Percentiles rank a stretch among this genome's conserved stretches.
Evolutionary conservation across 2,113 vertebrate genomes (phyloP).

Genomic region (Antidorcas marsupialis): DNA sequence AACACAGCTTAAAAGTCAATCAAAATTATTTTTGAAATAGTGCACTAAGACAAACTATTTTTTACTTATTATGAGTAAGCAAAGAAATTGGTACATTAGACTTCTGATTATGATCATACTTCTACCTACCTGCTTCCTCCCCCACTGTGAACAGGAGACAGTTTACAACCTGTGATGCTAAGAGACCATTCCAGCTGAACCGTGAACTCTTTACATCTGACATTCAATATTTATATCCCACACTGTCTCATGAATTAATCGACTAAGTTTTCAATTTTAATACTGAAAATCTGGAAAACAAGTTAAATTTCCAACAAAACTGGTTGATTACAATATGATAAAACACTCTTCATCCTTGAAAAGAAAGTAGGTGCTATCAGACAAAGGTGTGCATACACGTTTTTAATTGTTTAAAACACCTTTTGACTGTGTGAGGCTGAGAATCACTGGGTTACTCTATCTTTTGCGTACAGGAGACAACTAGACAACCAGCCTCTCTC

Average conservation of each 20-base stretch:
- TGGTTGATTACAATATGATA: neutral
- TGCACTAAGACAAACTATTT: neutral
- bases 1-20: neutral
- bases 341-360: neutral
- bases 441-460: neutral
- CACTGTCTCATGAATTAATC: neutral
- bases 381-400: neutral
- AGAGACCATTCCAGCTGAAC: neutral
- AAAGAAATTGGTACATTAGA: neutral
- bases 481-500: neutral
- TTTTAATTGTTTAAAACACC: neutral
- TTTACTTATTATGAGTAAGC: neutral
- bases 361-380: neutral
- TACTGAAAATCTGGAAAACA: neutral
- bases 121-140: neutral
- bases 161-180: neutral
- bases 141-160: neutral
- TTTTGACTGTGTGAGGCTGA: neutral
- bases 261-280: neutral
- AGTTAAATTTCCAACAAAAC: neutral
- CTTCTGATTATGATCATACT: neutral
- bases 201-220: neutral
- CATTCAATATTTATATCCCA: neutral
- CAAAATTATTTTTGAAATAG: neutral
- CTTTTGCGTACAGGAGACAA: fast-evolving